A percentile compares a stretch with the other conserved stretches of the same genome.
Conservation (phyloP, 2,797 vertebrate genomes). For the Anabacerthia variegaticeps region DNA sequence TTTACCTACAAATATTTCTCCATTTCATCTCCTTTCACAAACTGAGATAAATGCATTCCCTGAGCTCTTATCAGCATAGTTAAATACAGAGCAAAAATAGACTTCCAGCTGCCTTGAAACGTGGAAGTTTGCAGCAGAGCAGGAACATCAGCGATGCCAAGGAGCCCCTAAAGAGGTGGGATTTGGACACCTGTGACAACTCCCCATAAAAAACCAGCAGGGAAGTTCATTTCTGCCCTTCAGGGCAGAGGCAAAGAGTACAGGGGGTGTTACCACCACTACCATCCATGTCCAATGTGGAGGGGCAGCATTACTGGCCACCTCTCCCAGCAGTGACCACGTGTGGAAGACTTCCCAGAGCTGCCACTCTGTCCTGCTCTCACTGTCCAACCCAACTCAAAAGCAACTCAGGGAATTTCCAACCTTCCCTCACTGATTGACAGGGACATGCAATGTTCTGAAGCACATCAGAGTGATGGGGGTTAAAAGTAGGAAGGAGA, state of each 20-base stretch:
- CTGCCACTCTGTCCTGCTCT: background rate
- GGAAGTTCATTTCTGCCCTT: background rate
- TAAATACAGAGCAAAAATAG: conserved; percentile 30
- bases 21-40: conserved; percentile 44
- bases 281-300: accelerated
- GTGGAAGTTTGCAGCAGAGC: background rate
- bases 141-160: background rate
- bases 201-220: background rate
- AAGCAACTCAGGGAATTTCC: background rate
- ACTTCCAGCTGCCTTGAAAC: background rate
- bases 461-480: background rate
- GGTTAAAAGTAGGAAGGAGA: background rate
- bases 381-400: background rate
- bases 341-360: accelerated
- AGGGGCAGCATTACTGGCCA: background rate
- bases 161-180: accelerated
- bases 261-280: background rate
- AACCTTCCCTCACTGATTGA: background rate
- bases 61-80: conserved; percentile 47
- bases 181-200: background rate
- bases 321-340: background rate
- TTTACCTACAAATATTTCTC: conserved; percentile 61
- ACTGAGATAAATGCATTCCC: conserved; percentile 67
- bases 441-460: accelerated
- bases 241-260: background rate